These are phyloP conservation scores for Sepioteuthis lessoniana DNA, from an alignment of 2,888 invertebrate genomes.

Conservation along the genomic window DNA sequence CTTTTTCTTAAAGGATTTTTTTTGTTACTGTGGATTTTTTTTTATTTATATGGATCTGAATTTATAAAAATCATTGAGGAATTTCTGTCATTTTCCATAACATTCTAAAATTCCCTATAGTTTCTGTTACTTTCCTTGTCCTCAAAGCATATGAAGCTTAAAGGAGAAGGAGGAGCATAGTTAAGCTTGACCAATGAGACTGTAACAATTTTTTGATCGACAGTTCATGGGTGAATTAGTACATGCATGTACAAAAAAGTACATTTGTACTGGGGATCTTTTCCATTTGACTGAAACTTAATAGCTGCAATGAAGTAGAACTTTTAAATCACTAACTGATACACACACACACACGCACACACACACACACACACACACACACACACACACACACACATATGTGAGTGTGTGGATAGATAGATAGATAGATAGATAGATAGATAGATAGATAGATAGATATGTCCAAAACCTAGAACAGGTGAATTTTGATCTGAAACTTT, in stretches of 20 bases:
- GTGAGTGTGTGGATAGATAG: no score
- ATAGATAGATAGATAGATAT: no score
- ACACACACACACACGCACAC: not conserved
- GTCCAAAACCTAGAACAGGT: no score
- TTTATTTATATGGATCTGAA: not conserved
- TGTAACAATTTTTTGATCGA: not conserved
- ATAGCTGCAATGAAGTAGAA: not conserved
- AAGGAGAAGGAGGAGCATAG: not conserved
- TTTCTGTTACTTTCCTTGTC: not conserved
- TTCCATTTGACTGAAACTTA: not conserved
- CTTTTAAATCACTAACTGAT: not conserved
- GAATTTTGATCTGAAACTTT: no score
- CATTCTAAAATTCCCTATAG: not conserved
- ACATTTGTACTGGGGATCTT: not conserved
- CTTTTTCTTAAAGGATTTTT: no score
- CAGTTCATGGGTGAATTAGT: not conserved
- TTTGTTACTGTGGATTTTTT: not conserved
- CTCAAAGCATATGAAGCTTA: not conserved
- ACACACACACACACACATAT: no score
- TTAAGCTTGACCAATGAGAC: not conserved
- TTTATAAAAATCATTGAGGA: no score
- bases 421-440: no score
- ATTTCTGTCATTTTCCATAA: not conserved
- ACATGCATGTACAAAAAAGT: not conserved
- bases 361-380: no score